Evolutionary conservation across 1,140 invertebrate genomes (phyloP), one percentile per base, ranked within the genome.

Genomic region (Ips typographus): DNA sequence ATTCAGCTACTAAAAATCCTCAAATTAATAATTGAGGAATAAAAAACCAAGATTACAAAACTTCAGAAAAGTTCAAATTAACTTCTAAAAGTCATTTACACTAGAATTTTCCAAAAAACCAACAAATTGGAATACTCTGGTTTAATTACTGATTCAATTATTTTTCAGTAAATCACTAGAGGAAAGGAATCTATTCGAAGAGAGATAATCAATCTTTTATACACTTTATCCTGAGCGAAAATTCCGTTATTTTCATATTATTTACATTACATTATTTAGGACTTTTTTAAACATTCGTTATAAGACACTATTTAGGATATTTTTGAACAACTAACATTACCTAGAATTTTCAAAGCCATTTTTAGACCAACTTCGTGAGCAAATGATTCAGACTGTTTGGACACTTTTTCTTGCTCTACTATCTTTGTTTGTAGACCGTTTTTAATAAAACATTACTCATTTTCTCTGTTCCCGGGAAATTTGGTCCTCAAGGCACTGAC

Each of bases 81-180:
- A 22, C 22, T 22, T 22, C 22, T 22, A 22, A 22, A 22, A 22
- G 44, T 49, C 6, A 49, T 49, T 49, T 49, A 49, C 7, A 49
- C 44, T 49, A 49, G 22, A 49, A 49, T 49, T 49, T 49, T 49
- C 44, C 44, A 49, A 8, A 49, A 49, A 49, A 8, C 44, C 44
- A 6, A 22, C 44, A 49, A 49, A 49, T 49, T 49, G 44, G 44
- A 49, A 49, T 49, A 49, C 44, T 49, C 44, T 22, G 44, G 38
- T 52, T 52, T 52, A 63, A 63, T 63, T 63, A 63, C 8, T 38
- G 47, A 41, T 40, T 36, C 47, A 52, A 63, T 63, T 63, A 63
- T 52, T 63, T 63, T 63, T 49, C 41, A 63, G 51, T 51, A 63
- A 40, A 52, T 37, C 43, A 36, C 36, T 3, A 36, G 39, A 61